These are phyloP conservation scores for Astyanax mexicanus DNA, from an alignment of 2,797 vertebrate genomes.

Conservation along the genomic window DNA sequence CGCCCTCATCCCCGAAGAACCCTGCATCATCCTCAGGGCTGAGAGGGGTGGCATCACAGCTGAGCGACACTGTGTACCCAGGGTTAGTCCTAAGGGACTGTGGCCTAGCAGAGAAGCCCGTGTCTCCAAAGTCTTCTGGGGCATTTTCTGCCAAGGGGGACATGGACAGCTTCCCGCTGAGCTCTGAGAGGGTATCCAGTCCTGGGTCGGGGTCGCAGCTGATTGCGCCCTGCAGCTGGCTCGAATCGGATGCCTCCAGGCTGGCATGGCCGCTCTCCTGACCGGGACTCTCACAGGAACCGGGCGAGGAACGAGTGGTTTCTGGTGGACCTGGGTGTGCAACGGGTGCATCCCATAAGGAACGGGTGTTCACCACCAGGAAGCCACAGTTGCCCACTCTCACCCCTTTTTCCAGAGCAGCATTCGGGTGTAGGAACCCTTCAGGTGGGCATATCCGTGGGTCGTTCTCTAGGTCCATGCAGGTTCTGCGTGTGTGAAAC, in stretches of 20 bases:
- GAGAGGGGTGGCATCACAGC: slow-evolving; percentile 81
- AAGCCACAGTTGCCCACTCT: slow-evolving; percentile 73
- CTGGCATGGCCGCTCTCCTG: slow-evolving; percentile 20
- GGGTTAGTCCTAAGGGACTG: slow-evolving; percentile 72
- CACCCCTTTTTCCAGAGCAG: slow-evolving; percentile 44
- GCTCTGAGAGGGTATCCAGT: slow-evolving; percentile 40
- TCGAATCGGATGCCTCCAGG: slow-evolving; percentile 43
- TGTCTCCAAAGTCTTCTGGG: slow-evolving; percentile 51
- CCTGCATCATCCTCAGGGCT: slow-evolving; percentile 66
- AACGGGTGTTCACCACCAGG: slow-evolving; percentile 55
- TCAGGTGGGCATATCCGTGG: neutral
- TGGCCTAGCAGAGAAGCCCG: slow-evolving; percentile 63
- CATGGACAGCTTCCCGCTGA: slow-evolving; percentile 65
- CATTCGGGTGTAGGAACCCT: slow-evolving; percentile 3
- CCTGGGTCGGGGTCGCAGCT: slow-evolving; percentile 29
- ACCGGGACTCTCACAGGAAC: slow-evolving; percentile 27
- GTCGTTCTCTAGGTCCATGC: neutral
- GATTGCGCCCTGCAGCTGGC: neutral
- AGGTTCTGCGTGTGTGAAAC: neutral
- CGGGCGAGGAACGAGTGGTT: slow-evolving; percentile 19
- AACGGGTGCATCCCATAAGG: slow-evolving; percentile 50
- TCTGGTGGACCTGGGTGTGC: slow-evolving; percentile 11
- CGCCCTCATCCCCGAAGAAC: slow-evolving; percentile 67
- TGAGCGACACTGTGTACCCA: slow-evolving; percentile 69
- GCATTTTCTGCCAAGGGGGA: slow-evolving; percentile 45